Percentiles rank a stretch among this genome's conserved stretches.
Conservation (phyloP, 1,140 invertebrate species). For the Aphelenchoides besseyi region DNA sequence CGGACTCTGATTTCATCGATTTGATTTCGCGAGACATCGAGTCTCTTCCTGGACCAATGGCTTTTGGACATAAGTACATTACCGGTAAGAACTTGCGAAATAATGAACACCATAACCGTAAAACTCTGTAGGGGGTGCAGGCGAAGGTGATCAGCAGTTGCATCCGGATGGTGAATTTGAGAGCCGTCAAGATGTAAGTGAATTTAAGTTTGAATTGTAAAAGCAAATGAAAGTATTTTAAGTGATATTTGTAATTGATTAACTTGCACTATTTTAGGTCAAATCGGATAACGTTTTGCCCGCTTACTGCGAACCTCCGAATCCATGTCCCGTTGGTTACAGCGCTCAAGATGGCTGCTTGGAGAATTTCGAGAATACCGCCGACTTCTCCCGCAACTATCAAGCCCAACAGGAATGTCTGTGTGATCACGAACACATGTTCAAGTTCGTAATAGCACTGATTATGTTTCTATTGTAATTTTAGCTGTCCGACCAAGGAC, state of each 20-base stretch:
- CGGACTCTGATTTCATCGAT: slow-evolving; percentile 59
- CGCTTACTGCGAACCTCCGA: slow-evolving; percentile 96
- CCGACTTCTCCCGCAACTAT: slow-evolving; percentile 87
- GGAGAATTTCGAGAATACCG: slow-evolving; percentile 87
- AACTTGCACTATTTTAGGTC: slow-evolving; percentile 67
- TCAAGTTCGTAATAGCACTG: slow-evolving; percentile 71
- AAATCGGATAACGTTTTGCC: slow-evolving; percentile 87
- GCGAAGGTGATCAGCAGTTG: slow-evolving; percentile 73
- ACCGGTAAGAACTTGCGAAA: slow-evolving; percentile 39
- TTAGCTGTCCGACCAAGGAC: slow-evolving; percentile 55
- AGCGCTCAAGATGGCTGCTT: slow-evolving; percentile 80
- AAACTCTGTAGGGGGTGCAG: slow-evolving; percentile 71
- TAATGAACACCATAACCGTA: too few relatives aligned
- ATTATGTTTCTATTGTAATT: slow-evolving; percentile 33
- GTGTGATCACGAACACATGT: slow-evolving; percentile 98
- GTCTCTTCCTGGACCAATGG: slow-evolving; percentile 48
- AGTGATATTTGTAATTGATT: slow-evolving; percentile 7
- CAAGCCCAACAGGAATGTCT: slow-evolving; percentile 90
- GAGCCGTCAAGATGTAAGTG: slow-evolving; percentile 68
- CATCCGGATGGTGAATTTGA: slow-evolving; percentile 69
- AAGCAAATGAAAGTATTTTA: too few relatives aligned
- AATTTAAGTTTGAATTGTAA: too few relatives aligned
- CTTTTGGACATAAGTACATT: slow-evolving; percentile 58
- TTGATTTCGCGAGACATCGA: slow-evolving; percentile 58
- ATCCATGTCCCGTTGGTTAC: slow-evolving; percentile 79